phyloP scores from a whole-genome alignment of 2,888 invertebrate genomes.

The Tinea trinotella region DNA sequence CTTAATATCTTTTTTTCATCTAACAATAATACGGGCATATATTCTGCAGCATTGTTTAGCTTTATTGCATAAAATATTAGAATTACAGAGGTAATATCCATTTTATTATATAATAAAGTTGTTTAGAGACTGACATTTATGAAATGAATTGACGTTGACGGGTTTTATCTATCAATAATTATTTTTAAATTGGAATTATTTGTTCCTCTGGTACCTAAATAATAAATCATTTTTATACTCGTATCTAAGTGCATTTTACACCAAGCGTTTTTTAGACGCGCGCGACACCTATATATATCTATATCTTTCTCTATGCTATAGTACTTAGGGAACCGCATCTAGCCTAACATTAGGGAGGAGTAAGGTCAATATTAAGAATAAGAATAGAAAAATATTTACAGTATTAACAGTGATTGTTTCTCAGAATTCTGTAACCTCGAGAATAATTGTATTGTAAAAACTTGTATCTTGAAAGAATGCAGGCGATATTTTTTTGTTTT shows the following conservation, averaged over 20 bases:
- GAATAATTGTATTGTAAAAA: too few relatives aligned
- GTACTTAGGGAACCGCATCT: too few relatives aligned
- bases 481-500: too few relatives aligned
- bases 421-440: too few relatives aligned
- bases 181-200: not conserved
- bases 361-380: not conserved
- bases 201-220: constrained; percentile 36
- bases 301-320: too few relatives aligned
- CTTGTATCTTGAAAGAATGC: too few relatives aligned
- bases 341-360: not conserved
- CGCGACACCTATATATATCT: too few relatives aligned
- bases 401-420: too few relatives aligned
- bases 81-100: constrained; percentile 18
- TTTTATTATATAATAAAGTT: not conserved
- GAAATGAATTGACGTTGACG: not conserved
- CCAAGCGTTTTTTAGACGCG: too few relatives aligned
- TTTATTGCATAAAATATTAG: constrained; percentile 25
- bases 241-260: too few relatives aligned
- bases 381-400: too few relatives aligned
- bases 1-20: constrained; percentile 33
- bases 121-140: not conserved
- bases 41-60: constrained; percentile 24
- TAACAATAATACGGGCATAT: constrained; percentile 40
- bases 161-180: not conserved
- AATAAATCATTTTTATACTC: too few relatives aligned